Evolutionary conservation across 2,113 vertebrate species (phyloP).

Genomic region (Tenebrosternarchus preto): DNA sequence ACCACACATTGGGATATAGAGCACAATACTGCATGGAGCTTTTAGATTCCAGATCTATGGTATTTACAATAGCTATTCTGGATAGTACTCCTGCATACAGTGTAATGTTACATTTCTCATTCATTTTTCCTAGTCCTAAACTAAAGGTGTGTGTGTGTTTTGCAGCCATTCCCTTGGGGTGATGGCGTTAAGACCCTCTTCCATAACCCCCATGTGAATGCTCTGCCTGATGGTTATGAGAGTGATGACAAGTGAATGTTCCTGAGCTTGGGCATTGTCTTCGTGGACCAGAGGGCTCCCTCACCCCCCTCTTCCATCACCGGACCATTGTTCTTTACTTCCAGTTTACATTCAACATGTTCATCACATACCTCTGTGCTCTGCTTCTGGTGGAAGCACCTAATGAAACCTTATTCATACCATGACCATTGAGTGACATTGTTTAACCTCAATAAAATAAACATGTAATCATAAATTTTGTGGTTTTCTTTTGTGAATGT

Average conservation of each 20-base stretch:
- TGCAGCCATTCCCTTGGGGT: conserved; percentile 94
- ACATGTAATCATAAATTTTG: conserved; percentile 45
- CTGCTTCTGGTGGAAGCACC: conserved; percentile 48
- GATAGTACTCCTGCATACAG: too few species aligned
- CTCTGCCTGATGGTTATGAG: conserved; percentile 91
- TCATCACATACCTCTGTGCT: conserved; percentile 64
- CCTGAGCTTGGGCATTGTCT: not conserved
- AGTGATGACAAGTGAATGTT: conserved; percentile 71
- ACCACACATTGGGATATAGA: too few species aligned
- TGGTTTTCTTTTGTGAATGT: conserved; percentile 15
- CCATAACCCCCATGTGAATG: conserved; percentile 85
- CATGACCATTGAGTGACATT: conserved; percentile 66
- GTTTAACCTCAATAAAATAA: conserved; percentile 66
- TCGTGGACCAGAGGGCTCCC: conserved; percentile 64
- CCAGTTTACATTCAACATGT: conserved; percentile 62
- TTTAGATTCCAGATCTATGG: too few species aligned
- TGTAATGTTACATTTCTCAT: too few species aligned
- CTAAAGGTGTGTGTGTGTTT: not conserved
- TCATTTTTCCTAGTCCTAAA: too few species aligned
- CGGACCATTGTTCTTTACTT: conserved; percentile 64
- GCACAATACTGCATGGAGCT: too few species aligned
- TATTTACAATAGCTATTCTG: too few species aligned
- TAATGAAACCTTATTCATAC: conserved; percentile 46
- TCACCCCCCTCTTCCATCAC: conserved; percentile 43
- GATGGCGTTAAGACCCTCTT: conserved; percentile 87